Conservation (phyloP, 2,113 vertebrate genomes). For the Phalacrocorax brasilianus region DNA sequence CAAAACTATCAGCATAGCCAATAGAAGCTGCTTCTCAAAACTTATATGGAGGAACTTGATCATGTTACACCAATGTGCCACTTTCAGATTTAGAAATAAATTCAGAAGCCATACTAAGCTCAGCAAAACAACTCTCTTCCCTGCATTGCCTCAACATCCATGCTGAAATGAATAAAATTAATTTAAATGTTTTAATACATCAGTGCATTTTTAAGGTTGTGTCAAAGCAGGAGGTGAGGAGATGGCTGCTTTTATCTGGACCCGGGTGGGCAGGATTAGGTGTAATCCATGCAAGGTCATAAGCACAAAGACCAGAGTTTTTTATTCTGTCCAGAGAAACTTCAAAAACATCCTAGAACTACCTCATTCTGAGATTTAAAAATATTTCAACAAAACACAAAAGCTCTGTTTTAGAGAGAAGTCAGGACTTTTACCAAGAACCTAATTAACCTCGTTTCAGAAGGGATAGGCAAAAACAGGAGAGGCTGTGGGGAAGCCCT, state of each 20-base stretch:
- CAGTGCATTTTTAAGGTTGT: background rate
- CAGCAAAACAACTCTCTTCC: background rate
- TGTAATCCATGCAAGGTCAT: background rate
- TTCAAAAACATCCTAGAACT: background rate
- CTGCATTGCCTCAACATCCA: background rate
- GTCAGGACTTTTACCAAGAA: background rate
- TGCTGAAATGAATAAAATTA: background rate
- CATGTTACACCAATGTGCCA: background rate
- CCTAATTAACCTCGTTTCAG: background rate
- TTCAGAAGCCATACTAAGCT: background rate
- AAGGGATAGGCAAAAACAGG: background rate
- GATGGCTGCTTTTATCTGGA: background rate
- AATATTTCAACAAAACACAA: background rate
- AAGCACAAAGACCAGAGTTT: background rate
- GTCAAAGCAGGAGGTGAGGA: background rate
- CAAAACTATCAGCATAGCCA: background rate
- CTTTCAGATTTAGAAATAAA: background rate
- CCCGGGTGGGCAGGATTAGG: rapidly evolving
- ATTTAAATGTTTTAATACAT: background rate
- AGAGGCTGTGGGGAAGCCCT: background rate
- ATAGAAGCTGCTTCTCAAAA: background rate
- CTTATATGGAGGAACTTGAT: background rate
- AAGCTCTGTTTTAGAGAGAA: background rate
- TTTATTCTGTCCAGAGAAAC: background rate
- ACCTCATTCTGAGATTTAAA: background rate